A percentile compares a stretch with the other conserved stretches of the same genome.
These are phyloP conservation scores for Drosophila mercatorum DNA, from an alignment of 2,888 invertebrate species.

Conservation along the genomic window DNA sequence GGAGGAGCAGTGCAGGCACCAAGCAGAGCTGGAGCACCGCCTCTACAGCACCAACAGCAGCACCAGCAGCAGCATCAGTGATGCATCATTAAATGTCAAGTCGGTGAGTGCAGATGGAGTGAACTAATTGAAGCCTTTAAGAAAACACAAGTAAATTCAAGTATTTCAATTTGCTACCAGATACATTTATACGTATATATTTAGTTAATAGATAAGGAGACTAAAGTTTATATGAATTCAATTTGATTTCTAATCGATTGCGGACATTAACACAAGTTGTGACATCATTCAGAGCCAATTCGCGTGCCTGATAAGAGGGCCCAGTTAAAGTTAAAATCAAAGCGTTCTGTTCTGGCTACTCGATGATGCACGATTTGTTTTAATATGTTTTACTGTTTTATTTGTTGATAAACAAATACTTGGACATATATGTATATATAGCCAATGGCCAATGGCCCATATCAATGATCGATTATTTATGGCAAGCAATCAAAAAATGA, in stretches of 20 bases:
- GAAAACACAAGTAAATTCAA: not conserved
- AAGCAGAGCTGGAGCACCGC: constrained; percentile 52
- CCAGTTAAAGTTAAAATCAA: constrained; percentile 4
- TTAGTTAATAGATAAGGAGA: not conserved
- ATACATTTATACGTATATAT: too few species aligned
- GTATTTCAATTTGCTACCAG: not conserved
- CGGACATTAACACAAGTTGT: not conserved
- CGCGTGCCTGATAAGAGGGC: constrained; percentile 10
- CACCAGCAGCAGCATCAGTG: not conserved
- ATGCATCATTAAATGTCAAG: constrained; percentile 18
- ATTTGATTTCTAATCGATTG: constrained; percentile 2
- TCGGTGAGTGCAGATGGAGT: constrained; percentile 43
- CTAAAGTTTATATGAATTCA: not conserved
- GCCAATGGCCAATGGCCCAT: constrained; percentile 4
- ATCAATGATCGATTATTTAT: constrained; percentile 30
- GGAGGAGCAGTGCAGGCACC: constrained; percentile 68
- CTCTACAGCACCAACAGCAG: not conserved
- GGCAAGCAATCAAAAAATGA: constrained; percentile 6
- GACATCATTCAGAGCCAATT: constrained; percentile 3
- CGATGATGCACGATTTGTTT: constrained; percentile 8
- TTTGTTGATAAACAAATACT: constrained; percentile 19
- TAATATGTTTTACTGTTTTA: not conserved
- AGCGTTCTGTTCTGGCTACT: not conserved
- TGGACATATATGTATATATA: not conserved
- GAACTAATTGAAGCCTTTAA: not conserved